Conservation (phyloP, 2,797 vertebrate species). For the Schizothorax lantsangensis region DNA sequence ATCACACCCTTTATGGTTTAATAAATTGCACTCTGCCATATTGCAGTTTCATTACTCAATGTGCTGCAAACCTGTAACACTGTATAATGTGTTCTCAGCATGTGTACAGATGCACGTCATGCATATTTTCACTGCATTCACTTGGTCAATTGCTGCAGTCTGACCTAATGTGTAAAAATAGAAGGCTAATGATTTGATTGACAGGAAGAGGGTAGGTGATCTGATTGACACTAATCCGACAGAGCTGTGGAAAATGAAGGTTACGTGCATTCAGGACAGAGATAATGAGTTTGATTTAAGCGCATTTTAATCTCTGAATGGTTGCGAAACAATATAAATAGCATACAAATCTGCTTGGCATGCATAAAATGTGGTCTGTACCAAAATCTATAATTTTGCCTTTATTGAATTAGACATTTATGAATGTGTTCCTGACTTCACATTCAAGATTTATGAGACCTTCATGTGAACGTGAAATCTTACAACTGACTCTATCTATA, state of each 20-base stretch:
- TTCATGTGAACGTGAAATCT: not conserved
- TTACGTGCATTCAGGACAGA: constrained; percentile 40
- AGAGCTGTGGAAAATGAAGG: constrained; percentile 57
- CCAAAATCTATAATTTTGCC: not conserved
- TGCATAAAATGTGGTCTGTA: not conserved
- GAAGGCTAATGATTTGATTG: constrained; percentile 76
- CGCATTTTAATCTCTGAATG: constrained; percentile 27
- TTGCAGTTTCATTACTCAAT: not conserved
- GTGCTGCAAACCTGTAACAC: not conserved
- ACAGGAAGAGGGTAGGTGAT: constrained; percentile 70
- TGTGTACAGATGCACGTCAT: not conserved
- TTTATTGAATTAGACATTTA: constrained; percentile 13
- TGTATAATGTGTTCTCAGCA: not conserved
- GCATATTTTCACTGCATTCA: constrained; percentile 12
- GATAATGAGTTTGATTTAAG: constrained; percentile 34
- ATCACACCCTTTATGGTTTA: constrained; percentile 2
- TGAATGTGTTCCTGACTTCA: not conserved
- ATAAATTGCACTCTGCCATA: not conserved
- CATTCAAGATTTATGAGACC: not conserved
- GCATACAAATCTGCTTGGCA: not conserved
- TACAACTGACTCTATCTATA: not conserved
- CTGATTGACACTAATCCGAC: constrained; percentile 71
- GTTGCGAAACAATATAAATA: constrained; percentile 15
- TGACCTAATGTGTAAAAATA: constrained; percentile 80
- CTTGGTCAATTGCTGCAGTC: constrained; percentile 47